Conservation (phyloP, 2,113 vertebrate species). For the Sceloporus undulatus region DNA sequence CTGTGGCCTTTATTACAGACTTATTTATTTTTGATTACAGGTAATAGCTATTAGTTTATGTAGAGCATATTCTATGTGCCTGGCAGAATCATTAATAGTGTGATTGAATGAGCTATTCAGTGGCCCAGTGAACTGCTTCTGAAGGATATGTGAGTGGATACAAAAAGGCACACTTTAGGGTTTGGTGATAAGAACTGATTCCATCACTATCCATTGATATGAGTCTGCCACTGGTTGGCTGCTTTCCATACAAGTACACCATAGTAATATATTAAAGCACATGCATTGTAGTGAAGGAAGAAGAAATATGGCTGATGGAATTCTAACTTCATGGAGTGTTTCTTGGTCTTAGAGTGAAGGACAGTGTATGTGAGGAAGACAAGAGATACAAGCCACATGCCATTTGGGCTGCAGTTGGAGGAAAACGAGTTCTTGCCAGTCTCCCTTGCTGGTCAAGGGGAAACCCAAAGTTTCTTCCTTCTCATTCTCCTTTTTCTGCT, state of each 20-base stretch:
- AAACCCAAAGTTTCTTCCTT: neutral
- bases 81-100: neutral
- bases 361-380: too few species aligned
- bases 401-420: neutral
- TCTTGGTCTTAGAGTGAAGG: neutral
- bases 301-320: neutral
- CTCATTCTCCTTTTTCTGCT: neutral
- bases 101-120: too few species aligned
- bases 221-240: neutral
- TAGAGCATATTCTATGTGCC: conserved; percentile 4
- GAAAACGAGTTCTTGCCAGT: neutral
- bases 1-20: neutral
- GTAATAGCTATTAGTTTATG: conserved; percentile 9
- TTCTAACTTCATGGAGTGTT: neutral
- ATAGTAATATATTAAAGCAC: neutral
- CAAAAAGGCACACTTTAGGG: neutral
- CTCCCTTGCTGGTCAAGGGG: neutral
- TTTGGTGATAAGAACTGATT: neutral
- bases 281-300: neutral
- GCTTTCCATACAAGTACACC: neutral
- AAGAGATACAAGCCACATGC: neutral
- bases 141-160: neutral
- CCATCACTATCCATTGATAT: neutral
- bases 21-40: neutral
- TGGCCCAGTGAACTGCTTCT: neutral